Base-by-base conservation (phyloP, 1,140 invertebrate genomes). In the Caligus rogercresseyi region DNA sequence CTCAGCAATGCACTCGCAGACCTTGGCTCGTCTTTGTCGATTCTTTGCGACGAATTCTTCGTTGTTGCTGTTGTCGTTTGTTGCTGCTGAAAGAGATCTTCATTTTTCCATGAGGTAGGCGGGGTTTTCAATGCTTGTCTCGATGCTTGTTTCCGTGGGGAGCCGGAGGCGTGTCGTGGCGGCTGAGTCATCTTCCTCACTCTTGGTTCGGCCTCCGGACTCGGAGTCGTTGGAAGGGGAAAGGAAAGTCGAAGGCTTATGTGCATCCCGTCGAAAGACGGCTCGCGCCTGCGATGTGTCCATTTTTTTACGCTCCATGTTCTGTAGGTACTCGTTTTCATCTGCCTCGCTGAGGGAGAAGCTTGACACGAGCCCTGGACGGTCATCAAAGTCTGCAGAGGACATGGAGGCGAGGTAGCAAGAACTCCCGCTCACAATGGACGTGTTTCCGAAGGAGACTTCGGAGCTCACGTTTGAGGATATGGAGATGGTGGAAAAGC, bases 1-100 rank as follows among this genome's bases (percentile, higher is more conserved):
- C 81, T 84, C 7, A 84, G 69, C 0, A 82, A 82, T 18, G 72
- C 18, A 71, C 51, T 74, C 74, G 55, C 71, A 72, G 25, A 70
- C 74, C 0, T 71, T 71, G 1, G 69, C 7, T 43, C 7, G 7
- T 43, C n/a, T n/a, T 43, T 43, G 31, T 11, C n/a, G 7, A 43
- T 43, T n/a, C 31, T 43, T n/a, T 11, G 7, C 31, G n/a, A 43
- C 31, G 31, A 7, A 7, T 43, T 43, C 31, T n/a, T 43, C 31
- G 7, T 43, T 43, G n/a, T 43, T n/a, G n/a, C 31, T n/a, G 7
- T 11, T 43, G 7, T 43, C n/a, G n/a, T n/a, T n/a, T n/a, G n/a
- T n/a, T n/a, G n/a, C n/a, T n/a, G n/a, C n/a, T n/a, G 31, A 43
- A 43, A 43, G n/a, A 43, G 31, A 7, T 43, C n/a, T n/a, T 43